Base-by-base conservation (phyloP, 2,113 vertebrate species). In the Notarius lentiginosus region DNA sequence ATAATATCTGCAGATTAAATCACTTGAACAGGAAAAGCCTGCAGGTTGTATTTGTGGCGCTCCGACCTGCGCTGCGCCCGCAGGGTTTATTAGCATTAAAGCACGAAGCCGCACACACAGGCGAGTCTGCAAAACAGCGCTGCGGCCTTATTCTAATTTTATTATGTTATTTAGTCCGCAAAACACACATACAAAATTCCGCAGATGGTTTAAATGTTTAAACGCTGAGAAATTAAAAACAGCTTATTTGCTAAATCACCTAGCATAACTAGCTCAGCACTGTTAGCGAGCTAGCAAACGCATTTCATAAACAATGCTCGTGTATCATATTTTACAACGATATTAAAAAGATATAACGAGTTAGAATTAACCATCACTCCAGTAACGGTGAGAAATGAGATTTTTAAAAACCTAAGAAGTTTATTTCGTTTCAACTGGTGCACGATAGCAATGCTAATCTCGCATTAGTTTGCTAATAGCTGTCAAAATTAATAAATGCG, bases 401-500 rank as follows among this genome's bases (percentile, higher is more conserved):
- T 17, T 0, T 70, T 8, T 4, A 41, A 41, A 41, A 41, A 41
- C 3, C 3, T 4, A 41, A 41, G 41, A 41, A 41, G 41, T 41
- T 41, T 41, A 41, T 41, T 41, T 41, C 41, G 4, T 41, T 41
- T 24, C n/a, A 51, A 51, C 6, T 14, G 22, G 12, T 8, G 51
- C 1, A 8, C 14, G 4, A 14, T 7, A 10, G n/a, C 1, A 30
- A 60, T 41, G 56, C 18, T 81, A 81, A 61, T 12, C 17, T 20
- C 7, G 53, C 53, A 20, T 10, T 58, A 10, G n/a, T 18, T 60
- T 60, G 79, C 79, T 61, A 47, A 81, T 47, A 22, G 18, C 56
- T 41, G 79, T 80, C 79, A 80, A 27, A 58, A 53, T 56, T 30
- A 79, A 55, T 27, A 27, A 79, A 79, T 7, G 76, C 76, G 76